Evolutionary conservation across 2,797 vertebrate genomes (phyloP).

Genomic region (Pygocentrus nattereri): DNA sequence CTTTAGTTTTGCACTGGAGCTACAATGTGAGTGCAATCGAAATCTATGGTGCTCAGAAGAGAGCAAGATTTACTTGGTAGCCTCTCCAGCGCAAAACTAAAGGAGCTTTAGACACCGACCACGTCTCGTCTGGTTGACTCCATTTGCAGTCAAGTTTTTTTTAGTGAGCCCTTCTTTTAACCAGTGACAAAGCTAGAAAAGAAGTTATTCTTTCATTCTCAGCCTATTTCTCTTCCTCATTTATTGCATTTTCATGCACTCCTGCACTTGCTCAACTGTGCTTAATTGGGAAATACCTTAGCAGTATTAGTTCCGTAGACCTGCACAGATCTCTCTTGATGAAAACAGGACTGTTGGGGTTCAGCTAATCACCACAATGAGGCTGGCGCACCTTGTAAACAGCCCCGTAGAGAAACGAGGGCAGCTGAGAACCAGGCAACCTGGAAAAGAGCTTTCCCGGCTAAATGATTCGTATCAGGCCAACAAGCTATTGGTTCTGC

Average conservation of each 20-base stretch:
- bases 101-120: not conserved
- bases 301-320: not conserved
- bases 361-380: not conserved
- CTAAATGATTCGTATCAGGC: slow-evolving; percentile 2
- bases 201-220: not conserved
- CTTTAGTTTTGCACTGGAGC: not conserved
- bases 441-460: not conserved
- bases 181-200: not conserved
- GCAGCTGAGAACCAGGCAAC: not conserved
- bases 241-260: not conserved
- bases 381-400: not conserved
- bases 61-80: too few relatives aligned
- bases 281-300: not conserved
- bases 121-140: too few relatives aligned
- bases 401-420: not conserved
- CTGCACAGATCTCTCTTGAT: too few relatives aligned
- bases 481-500: slow-evolving; percentile 24
- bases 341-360: not conserved
- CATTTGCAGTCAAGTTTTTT: too few relatives aligned
- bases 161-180: too few relatives aligned
- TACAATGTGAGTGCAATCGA: not conserved
- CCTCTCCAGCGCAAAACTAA: too few relatives aligned
- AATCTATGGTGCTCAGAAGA: too few relatives aligned
- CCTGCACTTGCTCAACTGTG: not conserved
- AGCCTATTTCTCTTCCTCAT: not conserved